Evolutionary conservation across 2,113 vertebrate species (phyloP), one percentile per base, ranked within the genome.

Genomic region (Anoura caudifer): DNA sequence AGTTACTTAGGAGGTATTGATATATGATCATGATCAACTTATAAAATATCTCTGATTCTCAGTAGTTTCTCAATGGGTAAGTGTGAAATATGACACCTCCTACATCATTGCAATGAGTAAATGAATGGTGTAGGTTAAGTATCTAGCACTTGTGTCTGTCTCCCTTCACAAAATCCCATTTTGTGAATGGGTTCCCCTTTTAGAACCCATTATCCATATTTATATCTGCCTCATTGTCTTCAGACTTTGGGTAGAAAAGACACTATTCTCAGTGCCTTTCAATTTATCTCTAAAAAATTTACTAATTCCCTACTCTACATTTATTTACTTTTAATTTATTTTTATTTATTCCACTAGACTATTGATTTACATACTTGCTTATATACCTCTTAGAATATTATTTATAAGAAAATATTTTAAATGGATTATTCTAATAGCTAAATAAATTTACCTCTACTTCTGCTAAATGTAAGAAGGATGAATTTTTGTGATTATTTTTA

Each of bases 241-340:
- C 70, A 81, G 19, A 45, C 7, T 65, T 38, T 59, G 12, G 24
- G 7, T 91, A 72, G 52, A 88, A 88, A 88, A 72, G 8, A 3
- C n/a, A 67, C 14, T 72, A 56, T 94, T 69, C 13, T 82, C 41
- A 69, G 22, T 41, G 56, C 47, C 28, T 91, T 94, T 80, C 22
- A 85, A 33, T 79, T 90, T 9, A 47, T 80, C 38, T 95, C 26
- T 89, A 59, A 92, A 79, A 6, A 80, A 89, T 85, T 92, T 92
- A 73, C 33, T 67, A 59, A 90, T 92, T 2, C 16, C 41, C n/a
- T 61, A 33, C 15, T 81, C 16, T 87, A 65, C 54, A 56, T 54
- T 54, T 54, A 54, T 54, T 54, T 54, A 54, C 20, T 54, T 54
- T 22, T 22, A 56, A 56, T 56, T 56, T 56, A 56, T 56, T 56